Conservation (phyloP, 2,113 vertebrate genomes). For the Oreochromis aureus region DNA sequence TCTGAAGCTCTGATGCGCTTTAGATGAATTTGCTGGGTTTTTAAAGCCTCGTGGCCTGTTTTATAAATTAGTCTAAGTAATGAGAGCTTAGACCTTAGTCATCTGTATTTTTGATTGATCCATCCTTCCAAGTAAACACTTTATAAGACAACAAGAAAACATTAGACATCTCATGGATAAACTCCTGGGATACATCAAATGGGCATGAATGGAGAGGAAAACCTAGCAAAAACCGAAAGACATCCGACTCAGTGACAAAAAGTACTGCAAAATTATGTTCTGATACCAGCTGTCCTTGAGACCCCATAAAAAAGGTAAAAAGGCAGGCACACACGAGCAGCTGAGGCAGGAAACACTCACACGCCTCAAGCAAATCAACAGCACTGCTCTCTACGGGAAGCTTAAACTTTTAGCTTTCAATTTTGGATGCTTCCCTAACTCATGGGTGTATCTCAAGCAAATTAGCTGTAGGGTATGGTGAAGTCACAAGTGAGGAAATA, state of each 20-base stretch:
- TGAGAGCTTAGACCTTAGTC: not conserved
- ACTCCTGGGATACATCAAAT: not conserved
- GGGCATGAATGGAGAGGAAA: not conserved
- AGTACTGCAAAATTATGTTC: rapidly evolving
- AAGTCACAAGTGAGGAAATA: not conserved
- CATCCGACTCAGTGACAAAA: not conserved
- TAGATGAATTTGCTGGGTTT: not conserved
- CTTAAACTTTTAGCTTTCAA: not conserved
- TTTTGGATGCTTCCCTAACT: not conserved
- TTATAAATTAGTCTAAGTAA: not conserved
- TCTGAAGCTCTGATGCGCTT: not conserved
- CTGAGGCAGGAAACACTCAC: not conserved
- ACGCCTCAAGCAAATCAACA: not conserved
- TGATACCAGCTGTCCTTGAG: not conserved
- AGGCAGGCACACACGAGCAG: not conserved
- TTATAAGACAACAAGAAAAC: not conserved
- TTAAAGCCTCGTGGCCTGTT: not conserved
- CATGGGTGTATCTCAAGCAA: not conserved
- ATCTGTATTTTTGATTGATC: not conserved
- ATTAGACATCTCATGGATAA: not conserved
- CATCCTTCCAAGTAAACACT: not conserved
- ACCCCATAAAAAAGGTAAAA: not conserved
- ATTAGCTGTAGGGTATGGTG: not conserved
- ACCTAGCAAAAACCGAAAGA: not conserved
- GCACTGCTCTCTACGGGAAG: not conserved